Conservation (phyloP, 2,113 vertebrate species). For the Dasypus novemcinctus region DNA sequence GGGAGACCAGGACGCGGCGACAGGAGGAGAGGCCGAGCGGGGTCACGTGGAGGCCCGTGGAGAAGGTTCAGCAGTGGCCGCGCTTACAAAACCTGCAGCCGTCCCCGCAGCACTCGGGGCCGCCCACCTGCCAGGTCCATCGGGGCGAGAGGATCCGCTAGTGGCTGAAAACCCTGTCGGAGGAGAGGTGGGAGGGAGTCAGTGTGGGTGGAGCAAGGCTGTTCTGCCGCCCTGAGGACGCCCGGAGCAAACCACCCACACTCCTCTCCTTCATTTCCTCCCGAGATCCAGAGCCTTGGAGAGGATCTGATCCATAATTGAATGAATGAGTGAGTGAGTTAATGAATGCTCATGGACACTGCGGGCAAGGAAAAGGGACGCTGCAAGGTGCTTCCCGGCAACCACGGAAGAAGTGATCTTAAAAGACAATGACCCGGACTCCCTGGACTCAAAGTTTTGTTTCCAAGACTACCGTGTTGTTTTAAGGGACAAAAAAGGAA, state of each 20-base stretch:
- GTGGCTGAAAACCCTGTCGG: constrained; percentile 87
- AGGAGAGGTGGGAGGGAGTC: not conserved
- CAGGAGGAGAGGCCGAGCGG: constrained; percentile 78
- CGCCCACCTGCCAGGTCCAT: constrained; percentile 74
- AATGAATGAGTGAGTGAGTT: not conserved
- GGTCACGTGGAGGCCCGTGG: constrained; percentile 70
- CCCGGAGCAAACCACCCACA: not conserved
- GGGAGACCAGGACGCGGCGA: constrained; percentile 78
- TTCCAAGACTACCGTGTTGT: accelerated
- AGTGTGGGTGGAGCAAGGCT: too few species aligned
- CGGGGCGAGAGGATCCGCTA: constrained; percentile 78
- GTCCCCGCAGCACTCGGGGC: constrained; percentile 50
- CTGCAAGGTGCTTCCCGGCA: not conserved
- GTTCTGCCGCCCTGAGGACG: not conserved
- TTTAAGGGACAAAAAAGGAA: too few species aligned
- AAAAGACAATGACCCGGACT: not conserved
- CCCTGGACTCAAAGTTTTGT: too few species aligned
- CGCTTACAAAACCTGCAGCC: constrained; percentile 76
- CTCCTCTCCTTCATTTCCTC: not conserved
- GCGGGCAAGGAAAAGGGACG: accelerated
- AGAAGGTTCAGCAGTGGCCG: constrained; percentile 75
- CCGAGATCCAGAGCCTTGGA: not conserved
- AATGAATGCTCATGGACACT: not conserved
- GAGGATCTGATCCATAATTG: not conserved
- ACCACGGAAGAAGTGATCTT: not conserved